A percentile compares a stretch with the other conserved stretches of the same genome.
Conservation (phyloP, 2,888 invertebrate species). For the Drosophila subquinaria region DNA sequence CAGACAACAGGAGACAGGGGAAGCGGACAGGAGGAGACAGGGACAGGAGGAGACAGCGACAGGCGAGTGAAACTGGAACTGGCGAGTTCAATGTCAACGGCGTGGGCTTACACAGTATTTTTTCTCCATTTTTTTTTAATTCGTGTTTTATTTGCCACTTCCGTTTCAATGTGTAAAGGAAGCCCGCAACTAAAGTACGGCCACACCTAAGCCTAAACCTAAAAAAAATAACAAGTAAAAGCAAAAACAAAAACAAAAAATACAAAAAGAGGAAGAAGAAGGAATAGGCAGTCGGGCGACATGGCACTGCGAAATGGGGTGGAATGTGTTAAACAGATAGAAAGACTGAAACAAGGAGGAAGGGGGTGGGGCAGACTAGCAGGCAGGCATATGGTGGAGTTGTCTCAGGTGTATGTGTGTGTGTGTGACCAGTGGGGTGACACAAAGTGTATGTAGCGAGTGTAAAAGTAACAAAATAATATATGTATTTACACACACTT, state of each 20-base stretch:
- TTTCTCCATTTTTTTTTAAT: constrained; percentile 10
- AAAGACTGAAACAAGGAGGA: constrained; percentile 39
- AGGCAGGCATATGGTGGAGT: constrained; percentile 71
- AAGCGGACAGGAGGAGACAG: constrained; percentile 2
- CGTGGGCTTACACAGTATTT: constrained; percentile 53
- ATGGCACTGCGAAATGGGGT: constrained; percentile 70
- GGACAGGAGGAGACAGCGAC: constrained; percentile 9
- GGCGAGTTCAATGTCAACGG: constrained; percentile 75
- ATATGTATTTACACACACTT: constrained; percentile 26
- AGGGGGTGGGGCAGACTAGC: constrained; percentile 21
- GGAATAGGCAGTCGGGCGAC: constrained; percentile 56
- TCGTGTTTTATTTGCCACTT: constrained; percentile 54
- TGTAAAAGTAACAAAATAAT: constrained; percentile 55
- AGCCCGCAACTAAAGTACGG: constrained; percentile 67
- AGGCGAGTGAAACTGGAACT: constrained; percentile 48
- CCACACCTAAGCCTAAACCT: constrained; percentile 71
- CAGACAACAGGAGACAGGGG: constrained; percentile 6
- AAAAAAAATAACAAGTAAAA: constrained; percentile 63
- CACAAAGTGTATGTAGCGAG: constrained; percentile 49
- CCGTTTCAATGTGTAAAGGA: constrained; percentile 66
- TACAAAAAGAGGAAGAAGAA: constrained; percentile 37
- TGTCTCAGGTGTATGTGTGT: constrained; percentile 68
- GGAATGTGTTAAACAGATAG: constrained; percentile 73
- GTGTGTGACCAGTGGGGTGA: constrained; percentile 65
- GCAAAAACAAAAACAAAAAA: constrained; percentile 57